Percentiles rank a stretch among this genome's conserved stretches.
Conservation (phyloP, 2,888 invertebrate genomes). For the Cephus spinipes region DNA sequence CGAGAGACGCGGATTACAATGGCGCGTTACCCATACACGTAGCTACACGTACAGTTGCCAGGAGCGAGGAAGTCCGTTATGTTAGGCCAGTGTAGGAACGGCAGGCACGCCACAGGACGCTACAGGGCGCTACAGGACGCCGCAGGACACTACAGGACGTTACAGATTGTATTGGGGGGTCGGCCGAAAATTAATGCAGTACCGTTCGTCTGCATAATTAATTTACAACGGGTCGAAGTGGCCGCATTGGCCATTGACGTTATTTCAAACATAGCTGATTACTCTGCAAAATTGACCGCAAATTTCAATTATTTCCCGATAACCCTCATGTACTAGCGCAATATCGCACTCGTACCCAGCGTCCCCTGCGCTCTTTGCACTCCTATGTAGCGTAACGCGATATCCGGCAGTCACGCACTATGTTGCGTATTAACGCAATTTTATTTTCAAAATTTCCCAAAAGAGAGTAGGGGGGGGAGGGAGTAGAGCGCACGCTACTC, state of each 20-base stretch:
- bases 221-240: slow-evolving; percentile 43
- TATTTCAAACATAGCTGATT: slow-evolving; percentile 60
- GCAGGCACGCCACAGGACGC: too few relatives aligned
- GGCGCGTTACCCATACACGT: too few relatives aligned
- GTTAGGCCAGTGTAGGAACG: too few relatives aligned
- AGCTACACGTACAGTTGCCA: too few relatives aligned
- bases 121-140: too few relatives aligned
- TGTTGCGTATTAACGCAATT: slow-evolving; percentile 27
- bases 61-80: too few relatives aligned
- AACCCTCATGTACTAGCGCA: slow-evolving; percentile 35
- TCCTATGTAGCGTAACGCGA: slow-evolving; percentile 8
- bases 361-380: background rate
- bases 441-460: too few relatives aligned
- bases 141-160: too few relatives aligned
- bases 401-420: slow-evolving; percentile 42
- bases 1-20: too few relatives aligned
- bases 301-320: slow-evolving; percentile 62
- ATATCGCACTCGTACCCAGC: background rate
- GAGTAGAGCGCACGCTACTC: too few relatives aligned
- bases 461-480: too few relatives aligned
- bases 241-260: slow-evolving; percentile 52
- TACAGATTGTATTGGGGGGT: too few relatives aligned
- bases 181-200: slow-evolving; percentile 54
- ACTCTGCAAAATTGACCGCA: slow-evolving; percentile 60
- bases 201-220: slow-evolving; percentile 60